Evolutionary conservation across 2,888 invertebrate genomes (phyloP).

Genomic region (Sialis fuliginosa): DNA sequence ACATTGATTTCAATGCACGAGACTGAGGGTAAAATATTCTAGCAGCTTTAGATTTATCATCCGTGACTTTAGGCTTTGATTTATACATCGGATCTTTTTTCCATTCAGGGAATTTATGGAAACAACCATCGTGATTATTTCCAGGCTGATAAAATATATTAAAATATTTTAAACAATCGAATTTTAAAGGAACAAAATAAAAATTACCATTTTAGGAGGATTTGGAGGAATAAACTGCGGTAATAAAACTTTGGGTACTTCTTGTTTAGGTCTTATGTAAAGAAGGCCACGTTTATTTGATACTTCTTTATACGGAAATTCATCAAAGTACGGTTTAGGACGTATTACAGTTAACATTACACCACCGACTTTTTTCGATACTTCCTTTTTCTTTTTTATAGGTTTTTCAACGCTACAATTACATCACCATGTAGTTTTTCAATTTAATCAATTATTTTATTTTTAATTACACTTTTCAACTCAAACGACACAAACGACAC

Average conservation of each 20-base stretch:
- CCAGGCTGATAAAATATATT: neutral
- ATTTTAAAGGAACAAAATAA: neutral
- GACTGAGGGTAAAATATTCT: neutral
- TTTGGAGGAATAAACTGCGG: conserved; percentile 16
- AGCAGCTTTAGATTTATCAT: neutral
- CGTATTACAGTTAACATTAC: too few species aligned
- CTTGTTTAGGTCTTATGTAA: too few species aligned
- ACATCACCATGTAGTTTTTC: too few species aligned
- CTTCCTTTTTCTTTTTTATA: too few species aligned
- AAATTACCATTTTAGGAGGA: conserved; percentile 19
- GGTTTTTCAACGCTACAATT: too few species aligned
- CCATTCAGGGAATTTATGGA: neutral
- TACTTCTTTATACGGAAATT: too few species aligned
- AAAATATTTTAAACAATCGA: neutral
- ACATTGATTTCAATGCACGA: neutral
- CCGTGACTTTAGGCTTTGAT: neutral
- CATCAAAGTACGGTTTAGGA: too few species aligned
- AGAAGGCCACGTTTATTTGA: too few species aligned
- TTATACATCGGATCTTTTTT: neutral
- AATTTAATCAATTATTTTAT: too few species aligned
- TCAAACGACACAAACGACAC: too few species aligned
- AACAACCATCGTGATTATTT: neutral
- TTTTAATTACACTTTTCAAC: too few species aligned
- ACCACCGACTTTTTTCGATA: too few species aligned
- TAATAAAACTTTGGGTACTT: conserved; percentile 4